Conservation (phyloP, 2,113 vertebrate species). For the Dipodomys merriami region DNA sequence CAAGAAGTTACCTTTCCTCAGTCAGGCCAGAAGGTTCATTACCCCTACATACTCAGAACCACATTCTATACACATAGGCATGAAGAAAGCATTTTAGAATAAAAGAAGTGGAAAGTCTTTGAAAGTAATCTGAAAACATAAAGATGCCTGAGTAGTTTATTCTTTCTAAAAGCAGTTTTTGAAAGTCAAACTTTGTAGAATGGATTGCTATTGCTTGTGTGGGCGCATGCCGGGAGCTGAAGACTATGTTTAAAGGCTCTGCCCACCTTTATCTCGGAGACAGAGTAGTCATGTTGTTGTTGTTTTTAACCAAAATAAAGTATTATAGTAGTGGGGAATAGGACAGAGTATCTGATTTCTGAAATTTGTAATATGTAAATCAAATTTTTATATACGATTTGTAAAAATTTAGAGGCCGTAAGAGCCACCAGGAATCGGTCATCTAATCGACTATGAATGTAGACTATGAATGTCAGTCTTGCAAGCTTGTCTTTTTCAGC, state of each 20-base stretch:
- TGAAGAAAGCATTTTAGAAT: neutral
- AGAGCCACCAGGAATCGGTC: neutral
- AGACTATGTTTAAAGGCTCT: neutral
- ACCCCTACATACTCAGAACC: neutral
- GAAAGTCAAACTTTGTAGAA: neutral
- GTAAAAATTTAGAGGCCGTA: neutral
- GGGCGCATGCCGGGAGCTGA: neutral
- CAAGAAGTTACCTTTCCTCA: neutral
- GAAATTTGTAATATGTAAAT: neutral
- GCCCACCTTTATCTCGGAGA: neutral
- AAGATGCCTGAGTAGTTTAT: neutral
- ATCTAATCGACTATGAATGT: neutral
- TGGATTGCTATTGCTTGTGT: neutral
- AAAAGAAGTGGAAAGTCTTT: constrained; percentile 3
- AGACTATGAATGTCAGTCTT: neutral
- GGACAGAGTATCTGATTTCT: neutral
- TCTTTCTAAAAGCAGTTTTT: constrained; percentile 5
- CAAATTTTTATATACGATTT: constrained; percentile 2
- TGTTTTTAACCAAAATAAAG: neutral
- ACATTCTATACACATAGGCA: neutral
- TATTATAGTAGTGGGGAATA: neutral
- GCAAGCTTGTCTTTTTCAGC: neutral
- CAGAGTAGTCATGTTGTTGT: neutral
- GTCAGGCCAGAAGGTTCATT: neutral
- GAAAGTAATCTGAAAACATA: constrained; percentile 37